Conservation (phyloP, 2,113 vertebrate genomes). For the Rutilus rutilus region DNA sequence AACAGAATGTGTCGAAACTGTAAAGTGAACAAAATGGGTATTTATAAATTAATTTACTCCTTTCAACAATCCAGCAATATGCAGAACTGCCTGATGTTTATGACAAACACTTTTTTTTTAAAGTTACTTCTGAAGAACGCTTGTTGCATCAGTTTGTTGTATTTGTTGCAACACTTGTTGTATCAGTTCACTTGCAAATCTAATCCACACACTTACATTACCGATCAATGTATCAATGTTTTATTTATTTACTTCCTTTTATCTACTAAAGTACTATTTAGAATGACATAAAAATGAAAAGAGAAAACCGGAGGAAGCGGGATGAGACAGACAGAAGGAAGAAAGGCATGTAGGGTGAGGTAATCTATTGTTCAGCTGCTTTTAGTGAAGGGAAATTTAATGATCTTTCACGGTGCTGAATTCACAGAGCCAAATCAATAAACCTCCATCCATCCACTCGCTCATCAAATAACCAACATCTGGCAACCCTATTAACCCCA, state of each 20-base stretch:
- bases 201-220: too few species aligned
- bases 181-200: too few species aligned
- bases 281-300: neutral
- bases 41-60: too few species aligned
- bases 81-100: too few species aligned
- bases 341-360: neutral
- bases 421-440: neutral
- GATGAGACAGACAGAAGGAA: neutral
- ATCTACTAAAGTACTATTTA: neutral
- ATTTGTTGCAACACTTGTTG: too few species aligned
- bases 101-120: too few species aligned
- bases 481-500: slow-evolving; percentile 35
- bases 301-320: neutral
- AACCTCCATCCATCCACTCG: neutral
- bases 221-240: too few species aligned
- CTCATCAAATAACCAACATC: slow-evolving; percentile 27
- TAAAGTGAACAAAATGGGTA: neutral
- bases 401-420: neutral
- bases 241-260: neutral
- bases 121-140: too few species aligned
- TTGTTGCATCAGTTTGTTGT: too few species aligned
- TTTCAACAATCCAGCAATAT: too few species aligned
- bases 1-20: neutral
- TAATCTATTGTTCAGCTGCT: slow-evolving; percentile 12
- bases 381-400: neutral